Evolutionary conservation across 2,888 invertebrate species (phyloP), one percentile per base, ranked within the genome.

Genomic region (Phortica okadai): DNA sequence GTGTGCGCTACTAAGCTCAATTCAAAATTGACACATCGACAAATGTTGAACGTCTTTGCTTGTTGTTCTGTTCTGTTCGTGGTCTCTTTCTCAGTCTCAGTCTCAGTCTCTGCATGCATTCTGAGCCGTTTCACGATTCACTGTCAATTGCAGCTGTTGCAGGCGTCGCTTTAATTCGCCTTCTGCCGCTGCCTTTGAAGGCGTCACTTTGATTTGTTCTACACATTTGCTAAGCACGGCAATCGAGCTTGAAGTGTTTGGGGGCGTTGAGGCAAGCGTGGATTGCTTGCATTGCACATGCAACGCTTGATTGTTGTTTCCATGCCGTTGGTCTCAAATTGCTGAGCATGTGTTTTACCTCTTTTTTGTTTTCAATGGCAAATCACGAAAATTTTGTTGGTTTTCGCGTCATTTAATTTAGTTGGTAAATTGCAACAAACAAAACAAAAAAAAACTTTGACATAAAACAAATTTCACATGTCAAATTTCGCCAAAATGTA

Each of bases 81-180:
- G 14, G 10, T 7, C n/a, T 16, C 70, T 54, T 44, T 1, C 3
- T 56, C 42, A 14, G 21, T 21, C 21, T 56, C 42, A 14, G 21
- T 21, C 21, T 21, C 21, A 21, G 25, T 33, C 6, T 0, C 16
- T 7, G 2, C 7, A 21, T 44, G 8, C 21, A 11, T 44, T 6
- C 45, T 7, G 50, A 14, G 44, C 8, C 44, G 62, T 11, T 56
- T 74, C 72, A 78, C 74, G 69, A 74, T 78, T 78, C 76, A 73
- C 83, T 86, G 87, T 83, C 87, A 85, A 81, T 78, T 82, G 80
- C 85, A 86, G 82, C 86, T 85, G 86, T 74, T 75, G 25, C 54
- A 44, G 16, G 25, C 44, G 25, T 25, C 6, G 41, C 64, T 44
- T 69, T 69, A n/a, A 33, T 66, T 66, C 44, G 14, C 16, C n/a